A percentile compares a stretch with the other conserved stretches of the same genome.
Evolutionary conservation across 2,888 invertebrate genomes (phyloP).

Genomic region (Tanytarsus gracilentus): DNA sequence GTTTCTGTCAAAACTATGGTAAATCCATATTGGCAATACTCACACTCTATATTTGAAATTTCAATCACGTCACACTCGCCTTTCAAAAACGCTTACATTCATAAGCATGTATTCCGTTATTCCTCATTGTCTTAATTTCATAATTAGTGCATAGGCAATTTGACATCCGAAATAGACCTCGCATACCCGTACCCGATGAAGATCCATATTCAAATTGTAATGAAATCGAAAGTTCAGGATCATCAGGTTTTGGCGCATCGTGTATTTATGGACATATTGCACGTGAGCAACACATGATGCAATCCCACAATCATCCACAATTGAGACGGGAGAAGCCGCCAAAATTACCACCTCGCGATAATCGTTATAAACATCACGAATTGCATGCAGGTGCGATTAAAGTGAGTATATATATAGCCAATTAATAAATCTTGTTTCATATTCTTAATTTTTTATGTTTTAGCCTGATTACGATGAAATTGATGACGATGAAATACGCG

Average conservation of each 20-base stretch:
- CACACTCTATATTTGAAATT: too few species aligned
- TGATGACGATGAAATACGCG: conserved; percentile 39
- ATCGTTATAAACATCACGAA: conserved; percentile 55
- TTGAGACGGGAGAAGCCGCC: conserved; percentile 48
- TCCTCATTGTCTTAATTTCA: conserved; percentile 33
- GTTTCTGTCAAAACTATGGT: too few species aligned
- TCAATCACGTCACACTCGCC: too few species aligned
- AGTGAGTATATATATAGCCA: conserved; percentile 37
- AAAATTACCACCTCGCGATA: conserved; percentile 52
- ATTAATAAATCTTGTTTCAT: neutral
- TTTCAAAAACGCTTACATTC: too few species aligned
- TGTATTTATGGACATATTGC: conserved; percentile 51
- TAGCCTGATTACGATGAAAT: conserved; percentile 54
- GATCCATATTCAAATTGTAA: conserved; percentile 86
- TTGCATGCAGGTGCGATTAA: conserved; percentile 64
- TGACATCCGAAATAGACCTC: conserved; percentile 84
- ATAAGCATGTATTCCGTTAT: neutral
- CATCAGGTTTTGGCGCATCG: conserved; percentile 50
- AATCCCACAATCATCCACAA: conserved; percentile 52
- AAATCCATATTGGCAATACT: too few species aligned
- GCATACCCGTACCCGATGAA: conserved; percentile 86
- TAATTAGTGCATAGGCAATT: conserved; percentile 68
- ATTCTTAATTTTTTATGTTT: conserved; percentile 31
- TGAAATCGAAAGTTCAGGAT: conserved; percentile 45
- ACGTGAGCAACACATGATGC: conserved; percentile 61